Evolutionary conservation across 2,888 invertebrate species (phyloP).

Genomic region (Xestia sexstrigata): DNA sequence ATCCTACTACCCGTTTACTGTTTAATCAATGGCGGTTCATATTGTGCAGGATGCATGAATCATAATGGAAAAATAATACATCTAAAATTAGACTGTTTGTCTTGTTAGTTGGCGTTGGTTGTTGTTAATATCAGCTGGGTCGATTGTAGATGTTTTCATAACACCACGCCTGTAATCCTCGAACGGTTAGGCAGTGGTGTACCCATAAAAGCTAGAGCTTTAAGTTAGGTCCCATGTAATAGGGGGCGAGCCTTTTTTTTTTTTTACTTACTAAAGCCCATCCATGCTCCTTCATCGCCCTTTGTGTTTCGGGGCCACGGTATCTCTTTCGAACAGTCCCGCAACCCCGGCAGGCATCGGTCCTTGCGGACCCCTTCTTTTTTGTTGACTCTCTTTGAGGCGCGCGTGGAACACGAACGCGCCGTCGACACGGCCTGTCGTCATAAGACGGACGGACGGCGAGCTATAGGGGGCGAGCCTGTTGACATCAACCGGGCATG

Average conservation of each 20-base stretch:
- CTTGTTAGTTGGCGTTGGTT: conserved; percentile 22
- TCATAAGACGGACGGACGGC: too few species aligned
- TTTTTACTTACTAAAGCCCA: too few species aligned
- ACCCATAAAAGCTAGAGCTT: not conserved
- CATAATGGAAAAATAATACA: conserved; percentile 66
- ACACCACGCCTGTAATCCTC: not conserved
- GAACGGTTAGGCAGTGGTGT: not conserved
- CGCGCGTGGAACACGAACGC: too few species aligned
- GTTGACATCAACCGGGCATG: not conserved
- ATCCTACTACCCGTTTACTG: conserved; percentile 65
- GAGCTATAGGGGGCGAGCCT: not conserved
- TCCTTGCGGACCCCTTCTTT: too few species aligned
- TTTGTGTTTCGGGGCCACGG: too few species aligned
- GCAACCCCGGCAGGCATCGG: too few species aligned
- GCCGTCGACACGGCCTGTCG: too few species aligned
- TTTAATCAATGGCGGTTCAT: conserved; percentile 78
- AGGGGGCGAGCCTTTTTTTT: not conserved
- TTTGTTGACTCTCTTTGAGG: too few species aligned
- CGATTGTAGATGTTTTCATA: conserved; percentile 2
- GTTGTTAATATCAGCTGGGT: conserved; percentile 25
- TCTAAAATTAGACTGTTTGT: conserved; percentile 45
- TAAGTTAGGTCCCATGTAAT: not conserved
- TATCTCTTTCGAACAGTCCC: too few species aligned
- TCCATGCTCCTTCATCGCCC: too few species aligned
- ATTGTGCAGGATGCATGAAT: conserved; percentile 79